phyloP scores from a whole-genome alignment of 1,140 invertebrate species.

The Cydia fagiglandana region DNA sequence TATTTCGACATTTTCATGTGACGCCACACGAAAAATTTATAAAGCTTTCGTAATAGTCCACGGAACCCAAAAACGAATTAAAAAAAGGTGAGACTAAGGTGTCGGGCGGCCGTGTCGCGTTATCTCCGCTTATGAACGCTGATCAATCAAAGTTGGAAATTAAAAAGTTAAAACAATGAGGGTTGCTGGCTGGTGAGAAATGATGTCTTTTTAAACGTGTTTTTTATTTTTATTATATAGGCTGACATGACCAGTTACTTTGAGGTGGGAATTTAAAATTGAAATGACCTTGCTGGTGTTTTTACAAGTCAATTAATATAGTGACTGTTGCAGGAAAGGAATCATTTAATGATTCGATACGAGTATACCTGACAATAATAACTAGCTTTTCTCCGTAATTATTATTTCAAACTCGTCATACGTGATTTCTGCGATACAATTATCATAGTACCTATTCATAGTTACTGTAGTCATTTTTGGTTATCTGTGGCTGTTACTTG shows the following conservation, averaged over 20 bases:
- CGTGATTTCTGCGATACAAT: no score
- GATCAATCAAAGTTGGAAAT: constrained; percentile 66
- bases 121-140: constrained; percentile 54
- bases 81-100: constrained; percentile 48
- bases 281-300: constrained; percentile 2
- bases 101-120: constrained; percentile 56
- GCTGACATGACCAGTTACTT: constrained; percentile 24
- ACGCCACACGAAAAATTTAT: background rate
- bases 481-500: no score
- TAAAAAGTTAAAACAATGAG: constrained; percentile 67
- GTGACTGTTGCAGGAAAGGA: background rate
- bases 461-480: no score
- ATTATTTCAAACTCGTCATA: no score
- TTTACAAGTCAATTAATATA: constrained; percentile 12
- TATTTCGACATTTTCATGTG: background rate
- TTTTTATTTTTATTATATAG: constrained; percentile 15
- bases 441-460: no score
- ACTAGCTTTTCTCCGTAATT: no score
- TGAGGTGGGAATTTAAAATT: constrained; percentile 20
- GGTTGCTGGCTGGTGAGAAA: constrained; percentile 29
- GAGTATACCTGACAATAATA: background rate
- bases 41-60: background rate
- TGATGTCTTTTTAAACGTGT: constrained; percentile 27
- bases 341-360: background rate
- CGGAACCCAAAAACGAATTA: constrained; percentile 37